Percentiles rank a stretch among this genome's conserved stretches.
Conservation (phyloP, 2,797 vertebrate species). For the Xenopus petersii region DNA sequence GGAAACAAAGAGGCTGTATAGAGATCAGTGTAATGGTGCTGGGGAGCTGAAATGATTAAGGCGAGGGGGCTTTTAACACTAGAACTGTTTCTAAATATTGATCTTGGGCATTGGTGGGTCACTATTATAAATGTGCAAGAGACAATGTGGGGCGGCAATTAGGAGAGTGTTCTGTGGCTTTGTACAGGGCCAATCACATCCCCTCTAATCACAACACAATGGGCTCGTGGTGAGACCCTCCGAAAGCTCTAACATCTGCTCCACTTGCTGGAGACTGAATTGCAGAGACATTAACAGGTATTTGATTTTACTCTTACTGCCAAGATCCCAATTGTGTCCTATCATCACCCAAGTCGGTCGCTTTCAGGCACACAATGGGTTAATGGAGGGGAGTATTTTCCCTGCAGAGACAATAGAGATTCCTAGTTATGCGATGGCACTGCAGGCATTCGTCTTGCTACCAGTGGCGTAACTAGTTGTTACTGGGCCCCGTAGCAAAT, state of each 20-base stretch:
- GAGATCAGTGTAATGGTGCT: too few relatives aligned
- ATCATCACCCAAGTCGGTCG: too few relatives aligned
- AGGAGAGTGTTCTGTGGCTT: too few relatives aligned
- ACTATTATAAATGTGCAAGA: neutral
- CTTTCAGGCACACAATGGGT: too few relatives aligned
- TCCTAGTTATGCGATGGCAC: neutral
- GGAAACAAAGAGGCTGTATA: too few relatives aligned
- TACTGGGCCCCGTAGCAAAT: too few relatives aligned
- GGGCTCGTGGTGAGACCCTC: neutral
- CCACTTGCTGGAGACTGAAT: neutral
- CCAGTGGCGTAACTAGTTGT: too few relatives aligned
- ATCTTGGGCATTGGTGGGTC: neutral
- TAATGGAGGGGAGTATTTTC: slow-evolving; percentile 10
- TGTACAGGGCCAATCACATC: neutral
- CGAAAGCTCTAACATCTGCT: neutral
- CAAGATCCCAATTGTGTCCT: too few relatives aligned
- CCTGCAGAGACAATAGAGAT: slow-evolving; percentile 17
- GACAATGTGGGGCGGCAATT: neutral
- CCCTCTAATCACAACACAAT: neutral
- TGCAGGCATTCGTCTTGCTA: slow-evolving; percentile 11
- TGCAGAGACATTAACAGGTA: neutral
- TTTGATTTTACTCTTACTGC: neutral
- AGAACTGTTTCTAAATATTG: neutral
- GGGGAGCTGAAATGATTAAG: too few relatives aligned
- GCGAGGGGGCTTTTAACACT: neutral